Percentiles rank a stretch among this genome's conserved stretches.
These are phyloP conservation scores for Drosophila dunni DNA, from an alignment of 1,140 invertebrate species.

Conservation along the genomic window DNA sequence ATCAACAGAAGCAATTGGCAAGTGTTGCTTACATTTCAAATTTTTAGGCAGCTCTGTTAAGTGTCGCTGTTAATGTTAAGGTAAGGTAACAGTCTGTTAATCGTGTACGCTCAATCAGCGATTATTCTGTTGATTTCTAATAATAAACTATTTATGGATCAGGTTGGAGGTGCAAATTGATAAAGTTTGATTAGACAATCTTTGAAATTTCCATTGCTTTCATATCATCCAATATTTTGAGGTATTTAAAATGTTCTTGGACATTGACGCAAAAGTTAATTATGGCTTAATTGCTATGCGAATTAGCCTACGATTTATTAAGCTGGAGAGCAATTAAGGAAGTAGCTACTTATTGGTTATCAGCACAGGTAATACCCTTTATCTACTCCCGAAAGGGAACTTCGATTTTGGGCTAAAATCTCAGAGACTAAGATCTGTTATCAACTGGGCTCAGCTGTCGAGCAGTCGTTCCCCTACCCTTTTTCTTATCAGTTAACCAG, in stretches of 20 bases:
- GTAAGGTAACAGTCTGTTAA: neutral
- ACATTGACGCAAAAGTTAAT: constrained; percentile 21
- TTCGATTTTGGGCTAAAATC: no score
- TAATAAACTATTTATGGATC: neutral
- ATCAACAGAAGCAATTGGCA: constrained; percentile 7
- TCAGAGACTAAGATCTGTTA: no score
- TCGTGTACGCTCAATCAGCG: neutral
- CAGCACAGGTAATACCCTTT: neutral
- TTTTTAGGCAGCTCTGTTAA: neutral
- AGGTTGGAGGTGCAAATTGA: neutral
- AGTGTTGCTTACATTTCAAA: neutral
- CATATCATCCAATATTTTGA: neutral
- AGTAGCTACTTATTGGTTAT: constrained; percentile 30
- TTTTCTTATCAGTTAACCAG: constrained; percentile 17
- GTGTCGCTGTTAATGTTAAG: constrained; percentile 6
- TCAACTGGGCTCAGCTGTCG: no score
- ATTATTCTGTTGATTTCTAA: neutral
- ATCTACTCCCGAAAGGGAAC: neutral
- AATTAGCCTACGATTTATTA: neutral
- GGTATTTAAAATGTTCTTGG: constrained; percentile 2
- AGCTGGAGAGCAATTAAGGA: constrained; percentile 19
- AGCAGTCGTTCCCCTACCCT: neutral
- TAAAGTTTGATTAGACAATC: neutral
- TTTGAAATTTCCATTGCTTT: constrained; percentile 8
- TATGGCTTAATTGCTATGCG: neutral